Evolutionary conservation across 1,140 invertebrate species (phyloP), one percentile per base, ranked within the genome.

Genomic region (Panagrolaimus sp.): DNA sequence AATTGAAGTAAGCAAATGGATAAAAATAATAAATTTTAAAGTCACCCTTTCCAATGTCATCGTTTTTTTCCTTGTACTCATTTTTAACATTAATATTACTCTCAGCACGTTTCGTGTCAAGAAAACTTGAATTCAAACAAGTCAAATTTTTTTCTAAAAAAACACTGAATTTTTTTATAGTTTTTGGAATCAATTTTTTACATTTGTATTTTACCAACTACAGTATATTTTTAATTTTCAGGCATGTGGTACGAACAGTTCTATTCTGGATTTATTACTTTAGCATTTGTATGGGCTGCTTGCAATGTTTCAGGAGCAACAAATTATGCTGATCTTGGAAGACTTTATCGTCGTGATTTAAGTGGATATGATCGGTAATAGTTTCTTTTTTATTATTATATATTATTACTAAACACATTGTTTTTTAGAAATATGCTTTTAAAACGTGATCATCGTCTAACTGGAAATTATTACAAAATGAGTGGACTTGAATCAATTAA

Each of bases 171-270:
- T 38, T 38, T 38, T 38, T 2, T 38, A 4, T 2, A 38, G 7
- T 38, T 38, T 38, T n/a, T n/a, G n/a, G n/a, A n/a, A n/a, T n/a
- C n/a, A n/a, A n/a, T n/a, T 38, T 38, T 38, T 38, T 38, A 7
- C 2, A 38, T 38, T 38, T 7, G 31, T 38, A 38, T 38, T 38
- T 38, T 38, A 38, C 7, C 2, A 38, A 38, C 31, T 38, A 38
- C 2, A 38, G 2, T 4, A 4, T 38, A 38, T 7, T 38, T 38
- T 7, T 38, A 4, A 4, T 38, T 38, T 38, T 4, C 2, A 38
- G 7, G 2, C 2, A 70, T 70, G 69, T 70, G 69, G 69, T 70
- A 72, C 69, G 69, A 70, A 42, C 69, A 70, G 27, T 72, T 70
- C 31, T 69, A 71, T 44, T 69, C 69, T 9, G 69, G 69, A 14